Evolutionary conservation across 2,113 vertebrate species (phyloP).

Genomic region (Procapra przewalskii): DNA sequence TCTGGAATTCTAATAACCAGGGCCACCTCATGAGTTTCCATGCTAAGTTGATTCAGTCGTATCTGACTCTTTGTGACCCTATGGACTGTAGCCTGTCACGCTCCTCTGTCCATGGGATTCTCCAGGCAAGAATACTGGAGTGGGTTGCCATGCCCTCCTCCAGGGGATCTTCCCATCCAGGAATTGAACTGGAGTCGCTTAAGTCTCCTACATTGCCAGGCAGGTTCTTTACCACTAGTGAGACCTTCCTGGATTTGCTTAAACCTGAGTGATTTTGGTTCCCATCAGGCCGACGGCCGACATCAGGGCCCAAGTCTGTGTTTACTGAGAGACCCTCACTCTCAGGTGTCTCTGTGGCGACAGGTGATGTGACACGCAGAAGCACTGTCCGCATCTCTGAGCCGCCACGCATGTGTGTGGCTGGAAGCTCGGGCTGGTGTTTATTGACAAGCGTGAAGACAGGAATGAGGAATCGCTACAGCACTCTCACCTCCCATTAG

Average conservation of each 20-base stretch:
- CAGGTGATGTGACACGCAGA: background rate
- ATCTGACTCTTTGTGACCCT: background rate
- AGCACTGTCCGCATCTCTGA: background rate
- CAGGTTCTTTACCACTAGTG: background rate
- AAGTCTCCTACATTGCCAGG: background rate
- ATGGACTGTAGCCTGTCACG: background rate
- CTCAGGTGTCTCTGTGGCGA: background rate
- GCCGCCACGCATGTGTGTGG: background rate
- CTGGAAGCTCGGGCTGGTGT: background rate
- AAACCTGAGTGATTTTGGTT: conserved; percentile 3
- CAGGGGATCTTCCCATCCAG: background rate
- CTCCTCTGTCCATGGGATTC: background rate
- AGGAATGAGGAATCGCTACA: background rate
- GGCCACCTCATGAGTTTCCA: background rate
- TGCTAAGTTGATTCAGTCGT: background rate
- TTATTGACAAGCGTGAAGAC: conserved; percentile 22
- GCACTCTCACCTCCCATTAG: background rate
- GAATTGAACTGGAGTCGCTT: background rate
- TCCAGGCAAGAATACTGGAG: background rate
- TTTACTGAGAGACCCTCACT: conserved; percentile 26
- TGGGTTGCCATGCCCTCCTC: background rate
- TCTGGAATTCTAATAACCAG: background rate
- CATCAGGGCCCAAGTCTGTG: conserved; percentile 37
- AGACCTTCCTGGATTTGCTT: background rate
- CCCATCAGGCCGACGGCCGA: background rate